Evolutionary conservation across 2,113 vertebrate genomes (phyloP).

Genomic region (Ammodytes dubius): DNA sequence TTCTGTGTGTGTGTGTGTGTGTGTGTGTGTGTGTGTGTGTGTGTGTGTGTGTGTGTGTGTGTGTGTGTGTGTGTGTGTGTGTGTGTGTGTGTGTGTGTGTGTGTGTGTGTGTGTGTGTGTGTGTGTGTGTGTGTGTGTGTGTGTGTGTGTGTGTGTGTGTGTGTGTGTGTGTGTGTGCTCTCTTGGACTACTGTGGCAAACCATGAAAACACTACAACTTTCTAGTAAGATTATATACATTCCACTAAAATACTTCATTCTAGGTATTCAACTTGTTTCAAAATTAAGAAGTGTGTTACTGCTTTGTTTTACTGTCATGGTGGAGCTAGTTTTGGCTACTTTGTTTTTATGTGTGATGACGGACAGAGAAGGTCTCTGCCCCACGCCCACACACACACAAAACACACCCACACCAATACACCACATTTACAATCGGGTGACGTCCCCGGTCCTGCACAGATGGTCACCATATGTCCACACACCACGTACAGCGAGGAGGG

Average conservation of each 20-base stretch:
- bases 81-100: slow-evolving; percentile 5
- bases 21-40: neutral
- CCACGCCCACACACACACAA: too few relatives aligned
- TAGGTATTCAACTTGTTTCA: too few relatives aligned
- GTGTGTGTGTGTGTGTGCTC: neutral
- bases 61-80: slow-evolving; percentile 1
- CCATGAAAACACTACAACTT: too few relatives aligned
- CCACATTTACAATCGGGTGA: slow-evolving; percentile 62
- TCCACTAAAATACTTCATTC: too few relatives aligned
- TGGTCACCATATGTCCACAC: slow-evolving; percentile 80
- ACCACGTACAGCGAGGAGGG: slow-evolving; percentile 47
- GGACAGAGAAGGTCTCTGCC: neutral
- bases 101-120: neutral
- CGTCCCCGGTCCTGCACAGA: slow-evolving; percentile 70
- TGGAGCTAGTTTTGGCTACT: too few relatives aligned
- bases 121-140: neutral
- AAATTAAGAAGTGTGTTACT: too few relatives aligned
- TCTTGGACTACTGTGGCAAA: too few relatives aligned
- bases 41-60: neutral
- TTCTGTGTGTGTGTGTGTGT: neutral
- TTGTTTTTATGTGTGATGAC: neutral
- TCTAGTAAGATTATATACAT: too few relatives aligned
- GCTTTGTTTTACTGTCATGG: too few relatives aligned
- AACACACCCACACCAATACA: slow-evolving; percentile 21
- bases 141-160: slow-evolving; percentile 9